A percentile compares a stretch with the other conserved stretches of the same genome.
Conservation (phyloP, 92 coral and sea anemone genomes). For the Umimayanthus kanabou region DNA sequence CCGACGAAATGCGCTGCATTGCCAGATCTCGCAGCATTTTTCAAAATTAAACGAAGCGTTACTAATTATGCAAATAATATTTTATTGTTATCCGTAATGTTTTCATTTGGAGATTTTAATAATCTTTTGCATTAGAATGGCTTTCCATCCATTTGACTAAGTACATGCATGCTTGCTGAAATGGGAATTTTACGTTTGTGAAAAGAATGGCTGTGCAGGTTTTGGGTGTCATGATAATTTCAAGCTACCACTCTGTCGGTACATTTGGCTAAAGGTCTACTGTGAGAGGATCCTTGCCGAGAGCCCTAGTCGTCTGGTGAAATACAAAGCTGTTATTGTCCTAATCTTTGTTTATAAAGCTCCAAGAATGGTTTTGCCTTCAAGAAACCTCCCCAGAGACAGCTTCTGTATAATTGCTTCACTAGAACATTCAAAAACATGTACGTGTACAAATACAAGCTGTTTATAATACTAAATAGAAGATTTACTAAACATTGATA, state of each 20-base stretch:
- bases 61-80: conserved; percentile 16
- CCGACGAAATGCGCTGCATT: background rate
- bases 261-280: background rate
- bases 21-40: background rate
- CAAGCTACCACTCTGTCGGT: background rate
- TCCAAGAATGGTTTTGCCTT: background rate
- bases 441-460: background rate
- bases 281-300: background rate
- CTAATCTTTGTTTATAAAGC: background rate
- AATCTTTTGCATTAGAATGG: conserved; percentile 26
- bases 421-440: background rate
- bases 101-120: conserved; percentile 17
- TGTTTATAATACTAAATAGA: no score
- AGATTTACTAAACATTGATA: no score
- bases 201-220: background rate
- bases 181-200: no score
- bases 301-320: background rate
- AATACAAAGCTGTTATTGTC: background rate
- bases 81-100: background rate
- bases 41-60: conserved; percentile 15
- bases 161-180: background rate
- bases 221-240: no score
- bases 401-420: background rate
- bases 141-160: background rate
- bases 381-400: background rate